Evolutionary conservation across 2,797 vertebrate genomes (phyloP).

Genomic region (Danio albolineatus): DNA sequence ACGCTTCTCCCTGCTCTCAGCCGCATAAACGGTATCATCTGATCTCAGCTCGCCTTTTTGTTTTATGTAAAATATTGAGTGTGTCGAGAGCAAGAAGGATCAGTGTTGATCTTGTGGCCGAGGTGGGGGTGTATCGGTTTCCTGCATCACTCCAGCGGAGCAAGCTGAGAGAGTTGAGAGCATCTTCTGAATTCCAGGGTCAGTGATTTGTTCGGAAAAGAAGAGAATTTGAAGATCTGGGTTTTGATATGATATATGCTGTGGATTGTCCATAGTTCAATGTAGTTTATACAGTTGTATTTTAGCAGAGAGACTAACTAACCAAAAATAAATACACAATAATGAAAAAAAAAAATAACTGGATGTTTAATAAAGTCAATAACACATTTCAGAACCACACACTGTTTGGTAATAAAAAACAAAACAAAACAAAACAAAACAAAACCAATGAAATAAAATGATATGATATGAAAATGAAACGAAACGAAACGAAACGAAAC

Average conservation of each 20-base stretch:
- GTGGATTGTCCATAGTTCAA: not conserved
- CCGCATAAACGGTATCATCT: slow-evolving; percentile 47
- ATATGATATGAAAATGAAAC: no score
- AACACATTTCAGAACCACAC: no score
- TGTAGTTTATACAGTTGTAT: no score
- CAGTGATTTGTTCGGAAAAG: slow-evolving; percentile 4
- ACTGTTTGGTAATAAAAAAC: no score
- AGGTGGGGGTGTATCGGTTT: slow-evolving; percentile 52
- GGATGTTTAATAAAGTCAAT: no score
- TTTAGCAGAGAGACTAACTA: no score
- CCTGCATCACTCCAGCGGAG: slow-evolving; percentile 38
- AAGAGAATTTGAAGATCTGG: not conserved
- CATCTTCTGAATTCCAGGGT: slow-evolving; percentile 24
- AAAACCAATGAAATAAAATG: no score
- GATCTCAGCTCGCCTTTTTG: slow-evolving; percentile 50
- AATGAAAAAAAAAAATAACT: no score
- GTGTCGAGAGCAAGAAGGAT: slow-evolving; percentile 31
- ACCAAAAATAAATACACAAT: no score
- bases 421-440: no score
- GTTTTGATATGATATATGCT: not conserved
- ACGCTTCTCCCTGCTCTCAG: slow-evolving; percentile 27
- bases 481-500: no score
- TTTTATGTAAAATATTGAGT: slow-evolving; percentile 57
- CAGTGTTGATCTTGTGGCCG: slow-evolving; percentile 40
- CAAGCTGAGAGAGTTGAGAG: slow-evolving; percentile 25